These are phyloP conservation scores for Bubo blakistoni DNA, from an alignment of 2,113 vertebrate species.

Conservation along the genomic window DNA sequence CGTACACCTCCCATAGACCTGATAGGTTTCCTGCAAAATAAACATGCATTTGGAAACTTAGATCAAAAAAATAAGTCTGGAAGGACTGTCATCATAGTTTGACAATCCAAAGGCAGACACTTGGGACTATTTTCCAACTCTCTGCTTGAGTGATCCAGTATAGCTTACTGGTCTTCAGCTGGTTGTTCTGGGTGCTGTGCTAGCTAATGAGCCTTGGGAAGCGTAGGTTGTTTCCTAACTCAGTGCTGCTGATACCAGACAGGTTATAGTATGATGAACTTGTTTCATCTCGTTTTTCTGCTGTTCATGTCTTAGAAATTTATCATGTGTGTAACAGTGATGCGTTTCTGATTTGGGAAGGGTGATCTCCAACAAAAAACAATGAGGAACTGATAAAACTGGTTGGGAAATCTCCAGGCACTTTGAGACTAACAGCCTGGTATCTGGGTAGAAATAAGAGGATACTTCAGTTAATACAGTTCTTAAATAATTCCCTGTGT, in stretches of 20 bases:
- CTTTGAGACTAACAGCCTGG: neutral
- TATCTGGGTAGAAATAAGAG: neutral
- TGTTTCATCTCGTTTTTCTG: neutral
- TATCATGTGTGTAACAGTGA: neutral
- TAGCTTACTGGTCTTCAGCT: neutral
- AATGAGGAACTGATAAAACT: neutral
- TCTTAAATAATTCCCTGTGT: neutral
- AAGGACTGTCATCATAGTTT: neutral
- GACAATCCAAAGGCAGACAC: neutral
- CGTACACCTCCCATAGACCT: neutral
- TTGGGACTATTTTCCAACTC: neutral
- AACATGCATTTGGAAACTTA: neutral
- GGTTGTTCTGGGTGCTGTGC: neutral
- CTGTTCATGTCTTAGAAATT: neutral
- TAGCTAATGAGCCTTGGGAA: neutral
- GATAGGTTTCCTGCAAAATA: neutral
- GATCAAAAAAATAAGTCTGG: neutral
- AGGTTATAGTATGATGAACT: neutral
- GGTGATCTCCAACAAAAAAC: neutral
- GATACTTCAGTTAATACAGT: neutral
- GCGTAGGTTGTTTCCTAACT: fast-evolving
- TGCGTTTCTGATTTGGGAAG: neutral
- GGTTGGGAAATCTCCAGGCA: neutral
- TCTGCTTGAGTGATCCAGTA: neutral
- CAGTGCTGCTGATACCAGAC: neutral